Evolutionary conservation across 2,888 invertebrate genomes (phyloP).

Genomic region (Drosophila vallismaia): DNA sequence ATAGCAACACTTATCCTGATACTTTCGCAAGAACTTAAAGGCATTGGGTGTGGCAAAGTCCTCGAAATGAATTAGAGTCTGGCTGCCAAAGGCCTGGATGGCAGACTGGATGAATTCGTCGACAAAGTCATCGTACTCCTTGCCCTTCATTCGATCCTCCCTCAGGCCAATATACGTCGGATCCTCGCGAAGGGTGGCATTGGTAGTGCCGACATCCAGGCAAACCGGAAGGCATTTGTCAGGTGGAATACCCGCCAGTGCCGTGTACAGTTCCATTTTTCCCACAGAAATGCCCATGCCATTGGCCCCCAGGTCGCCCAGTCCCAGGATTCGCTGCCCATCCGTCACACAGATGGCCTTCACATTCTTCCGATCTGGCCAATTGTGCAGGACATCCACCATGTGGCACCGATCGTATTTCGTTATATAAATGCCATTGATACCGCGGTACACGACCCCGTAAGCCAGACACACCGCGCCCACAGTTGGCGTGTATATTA

Average conservation of each 20-base stretch:
- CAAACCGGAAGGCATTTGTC: conserved; percentile 42
- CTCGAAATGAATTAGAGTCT: conserved; percentile 65
- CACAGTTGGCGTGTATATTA: conserved; percentile 98
- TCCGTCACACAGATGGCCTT: conserved; percentile 64
- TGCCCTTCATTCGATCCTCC: conserved; percentile 49
- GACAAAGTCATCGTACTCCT: conserved; percentile 60
- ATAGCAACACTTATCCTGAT: conserved; percentile 51
- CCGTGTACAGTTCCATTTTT: conserved; percentile 65
- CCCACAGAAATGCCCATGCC: conserved; percentile 71
- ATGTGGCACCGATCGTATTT: conserved; percentile 54
- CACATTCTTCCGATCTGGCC: conserved; percentile 50
- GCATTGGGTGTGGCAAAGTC: conserved; percentile 69
- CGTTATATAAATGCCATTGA: conserved; percentile 91
- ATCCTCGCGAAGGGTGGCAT: conserved; percentile 48
- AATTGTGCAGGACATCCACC: conserved; percentile 54
- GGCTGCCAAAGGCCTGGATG: conserved; percentile 32
- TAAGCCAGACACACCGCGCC: conserved; percentile 97
- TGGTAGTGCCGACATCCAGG: conserved; percentile 64
- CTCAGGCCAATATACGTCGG: conserved; percentile 62
- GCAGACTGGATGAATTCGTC: conserved; percentile 55
- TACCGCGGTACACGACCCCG: conserved; percentile 93
- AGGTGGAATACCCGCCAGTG: conserved; percentile 52
- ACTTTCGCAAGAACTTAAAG: conserved; percentile 55
- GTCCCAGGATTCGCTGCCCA: conserved; percentile 63
- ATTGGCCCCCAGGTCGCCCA: conserved; percentile 66